Conservation (phyloP, 2,113 vertebrate genomes). For the Corydoras sp. region DNA sequence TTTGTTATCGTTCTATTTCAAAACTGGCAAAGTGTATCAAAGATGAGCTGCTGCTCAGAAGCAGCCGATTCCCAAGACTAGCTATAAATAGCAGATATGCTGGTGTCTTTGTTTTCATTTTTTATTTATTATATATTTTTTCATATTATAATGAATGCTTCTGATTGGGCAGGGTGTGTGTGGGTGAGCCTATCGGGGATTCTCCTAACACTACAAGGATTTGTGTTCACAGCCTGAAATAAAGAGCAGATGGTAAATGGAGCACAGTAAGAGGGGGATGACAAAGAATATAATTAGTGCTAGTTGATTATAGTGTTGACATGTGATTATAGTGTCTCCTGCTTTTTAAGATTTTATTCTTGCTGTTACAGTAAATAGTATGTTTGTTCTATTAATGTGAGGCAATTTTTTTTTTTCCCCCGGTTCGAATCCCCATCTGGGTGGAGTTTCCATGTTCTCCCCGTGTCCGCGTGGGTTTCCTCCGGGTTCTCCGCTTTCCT, state of each 20-base stretch:
- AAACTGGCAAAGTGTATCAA: not conserved
- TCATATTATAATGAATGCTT: constrained; percentile 13
- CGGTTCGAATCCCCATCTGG: too few species aligned
- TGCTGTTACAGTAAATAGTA: too few species aligned
- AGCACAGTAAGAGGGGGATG: constrained; percentile 1
- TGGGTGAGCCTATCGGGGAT: constrained; percentile 29
- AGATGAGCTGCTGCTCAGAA: not conserved
- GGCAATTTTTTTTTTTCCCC: too few species aligned
- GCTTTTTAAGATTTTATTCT: not conserved
- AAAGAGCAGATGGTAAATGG: constrained; percentile 10
- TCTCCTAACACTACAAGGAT: constrained; percentile 20
- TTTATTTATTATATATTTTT: not conserved
- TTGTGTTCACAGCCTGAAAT: constrained; percentile 23
- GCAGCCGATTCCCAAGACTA: constrained; percentile 13
- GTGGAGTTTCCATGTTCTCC: too few species aligned
- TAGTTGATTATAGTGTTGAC: constrained; percentile 1
- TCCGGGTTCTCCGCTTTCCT: too few species aligned
- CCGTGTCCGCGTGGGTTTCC: too few species aligned
- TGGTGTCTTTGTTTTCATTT: constrained; percentile 28
- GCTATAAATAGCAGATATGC: constrained; percentile 39
- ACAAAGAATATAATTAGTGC: constrained; percentile 8
- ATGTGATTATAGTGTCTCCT: not conserved
- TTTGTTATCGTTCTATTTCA: not conserved
- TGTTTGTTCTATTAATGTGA: too few species aligned
- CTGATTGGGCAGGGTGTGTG: constrained; percentile 23